phyloP scores from a whole-genome alignment of 2,113 vertebrate genomes.

The Cichladusa arquata region DNA sequence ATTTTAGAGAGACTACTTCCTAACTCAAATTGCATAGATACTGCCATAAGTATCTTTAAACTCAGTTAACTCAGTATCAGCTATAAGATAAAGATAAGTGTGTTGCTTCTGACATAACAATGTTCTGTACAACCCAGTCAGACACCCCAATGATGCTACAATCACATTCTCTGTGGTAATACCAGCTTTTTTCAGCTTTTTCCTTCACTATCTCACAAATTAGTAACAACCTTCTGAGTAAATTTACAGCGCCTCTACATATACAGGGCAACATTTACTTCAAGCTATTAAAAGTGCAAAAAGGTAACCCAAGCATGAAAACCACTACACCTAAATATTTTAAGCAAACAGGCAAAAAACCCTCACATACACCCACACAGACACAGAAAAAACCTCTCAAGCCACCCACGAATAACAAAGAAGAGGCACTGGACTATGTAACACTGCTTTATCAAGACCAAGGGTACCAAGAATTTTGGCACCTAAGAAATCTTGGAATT shows the following conservation, averaged over 20 bases:
- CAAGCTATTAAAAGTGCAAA: not conserved
- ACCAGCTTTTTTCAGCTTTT: not conserved
- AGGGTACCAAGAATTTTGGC: not conserved
- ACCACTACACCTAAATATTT: not conserved
- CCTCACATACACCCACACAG: rapidly evolving
- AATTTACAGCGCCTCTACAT: not conserved
- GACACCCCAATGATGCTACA: not conserved
- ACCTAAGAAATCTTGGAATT: not conserved
- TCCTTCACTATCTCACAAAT: not conserved
- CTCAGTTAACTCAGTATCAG: not conserved
- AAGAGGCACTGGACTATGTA: not conserved
- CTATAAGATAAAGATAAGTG: not conserved
- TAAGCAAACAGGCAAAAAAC: not conserved
- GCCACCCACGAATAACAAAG: not conserved
- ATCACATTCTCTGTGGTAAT: not conserved
- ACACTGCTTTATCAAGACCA: not conserved
- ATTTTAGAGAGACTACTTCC: not conserved
- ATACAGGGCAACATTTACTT: not conserved
- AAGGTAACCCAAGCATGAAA: not conserved
- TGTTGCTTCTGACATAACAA: not conserved
- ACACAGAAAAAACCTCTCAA: not conserved
- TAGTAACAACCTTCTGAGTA: not conserved
- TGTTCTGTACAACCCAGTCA: not conserved
- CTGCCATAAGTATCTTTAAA: not conserved
- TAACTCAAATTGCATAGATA: not conserved